phyloP scores from a whole-genome alignment of 2,888 invertebrate genomes.

The Pediacus dermestoides region DNA sequence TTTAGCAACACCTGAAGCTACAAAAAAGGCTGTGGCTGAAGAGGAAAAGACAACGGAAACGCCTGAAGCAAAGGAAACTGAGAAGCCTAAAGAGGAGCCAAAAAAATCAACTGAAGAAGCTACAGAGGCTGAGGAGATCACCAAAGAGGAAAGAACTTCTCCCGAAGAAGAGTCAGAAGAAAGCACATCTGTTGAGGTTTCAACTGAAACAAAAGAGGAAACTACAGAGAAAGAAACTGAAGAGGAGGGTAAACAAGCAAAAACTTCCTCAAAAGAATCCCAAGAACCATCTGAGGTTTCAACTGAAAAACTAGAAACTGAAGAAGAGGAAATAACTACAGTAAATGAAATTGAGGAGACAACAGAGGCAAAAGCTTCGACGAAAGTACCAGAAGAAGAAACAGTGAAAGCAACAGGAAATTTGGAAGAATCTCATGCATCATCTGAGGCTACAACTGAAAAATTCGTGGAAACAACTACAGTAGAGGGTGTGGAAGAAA shows the following conservation, averaged over 20 bases:
- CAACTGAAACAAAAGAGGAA: not conserved
- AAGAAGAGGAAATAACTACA: not conserved
- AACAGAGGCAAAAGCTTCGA: no score
- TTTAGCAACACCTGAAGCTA: no score
- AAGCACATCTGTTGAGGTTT: not conserved
- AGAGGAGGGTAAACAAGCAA: not conserved
- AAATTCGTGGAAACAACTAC: no score
- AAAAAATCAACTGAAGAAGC: conserved; percentile 6
- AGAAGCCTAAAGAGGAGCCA: not conserved
- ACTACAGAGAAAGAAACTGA: not conserved
- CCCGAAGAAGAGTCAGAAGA: not conserved
- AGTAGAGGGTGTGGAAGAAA: no score
- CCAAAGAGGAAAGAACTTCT: not conserved
- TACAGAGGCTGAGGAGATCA: conserved; percentile 4
- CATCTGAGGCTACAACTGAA: no score
- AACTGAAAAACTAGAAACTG: not conserved
- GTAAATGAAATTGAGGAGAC: not conserved
- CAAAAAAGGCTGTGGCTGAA: no score
- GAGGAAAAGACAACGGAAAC: not conserved
- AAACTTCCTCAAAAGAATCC: not conserved
- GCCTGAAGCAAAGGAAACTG: not conserved
- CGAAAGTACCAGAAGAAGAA: no score
- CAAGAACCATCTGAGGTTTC: not conserved
- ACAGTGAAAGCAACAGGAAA: conserved; percentile 3
- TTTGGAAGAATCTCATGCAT: no score